Evolutionary conservation across 2,113 vertebrate species (phyloP), one percentile per base, ranked within the genome.

Genomic region (Rhinoptilus africanus): DNA sequence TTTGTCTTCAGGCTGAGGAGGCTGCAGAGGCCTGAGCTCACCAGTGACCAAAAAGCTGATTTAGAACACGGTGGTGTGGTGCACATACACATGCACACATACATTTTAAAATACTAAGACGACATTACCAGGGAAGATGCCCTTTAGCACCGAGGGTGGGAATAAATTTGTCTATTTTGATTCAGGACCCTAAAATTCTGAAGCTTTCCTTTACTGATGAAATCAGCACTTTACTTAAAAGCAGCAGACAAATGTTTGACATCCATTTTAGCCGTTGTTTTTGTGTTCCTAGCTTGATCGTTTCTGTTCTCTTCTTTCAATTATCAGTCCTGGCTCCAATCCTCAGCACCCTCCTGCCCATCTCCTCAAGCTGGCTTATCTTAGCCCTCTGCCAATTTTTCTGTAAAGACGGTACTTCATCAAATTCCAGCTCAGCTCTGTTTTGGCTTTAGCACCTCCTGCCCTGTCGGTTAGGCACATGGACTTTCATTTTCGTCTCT

Each of bases 31-130:
- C 54, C 60, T 73, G 76, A 66, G 41, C 27, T 64, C 37, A 30
- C 21, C 28, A 50, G n/a, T 39, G 28, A 50, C 50, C 26, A 63
- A 48, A 50, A 68, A 28, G 19, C 26, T 71, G 20, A 6, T 45
- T 50, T 45, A 47, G 47, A 47, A 18, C 56, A 45, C 1, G 18
- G 53, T 12, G 10, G 27, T 4, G 2, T 3, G 1, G 30, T n/a
- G 54, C 21, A 9, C 54, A 8, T 2, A 37, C 21, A 24, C 4
- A 2, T 45, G 23, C 13, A 16, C 0, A 0, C 7, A 3, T 1
- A 1, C n/a, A 30, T 35, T 75, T 88, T 48, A 34, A 54, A 85
- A 79, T 24, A 10, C 22, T 26, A 12, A n/a, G 11, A 8, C 1
- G 3, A 9, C 0, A 0, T 37, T 75, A 7, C 32, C 5, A 2